Percentiles rank a stretch among this genome's conserved stretches.
Evolutionary conservation across 2,797 vertebrate species (phyloP).

Genomic region (Pantherophis vulpinus): DNA sequence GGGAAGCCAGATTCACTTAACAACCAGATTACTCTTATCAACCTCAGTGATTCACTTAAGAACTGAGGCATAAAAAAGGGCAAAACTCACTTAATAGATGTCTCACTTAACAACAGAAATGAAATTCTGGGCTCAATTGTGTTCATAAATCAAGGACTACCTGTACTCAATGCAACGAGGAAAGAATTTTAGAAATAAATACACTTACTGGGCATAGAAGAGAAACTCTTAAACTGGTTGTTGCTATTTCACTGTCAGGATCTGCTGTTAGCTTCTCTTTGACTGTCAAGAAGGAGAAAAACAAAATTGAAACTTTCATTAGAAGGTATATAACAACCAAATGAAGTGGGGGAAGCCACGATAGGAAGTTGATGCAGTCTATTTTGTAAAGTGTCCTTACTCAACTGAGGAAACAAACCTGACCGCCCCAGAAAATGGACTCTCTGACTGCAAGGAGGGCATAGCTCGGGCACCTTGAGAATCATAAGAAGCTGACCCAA

Average conservation of each 20-base stretch:
- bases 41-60: background rate
- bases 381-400: background rate
- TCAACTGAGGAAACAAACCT: background rate
- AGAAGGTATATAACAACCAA: background rate
- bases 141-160: background rate
- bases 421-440: background rate
- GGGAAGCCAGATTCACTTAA: background rate
- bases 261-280: slow-evolving; percentile 97
- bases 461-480: background rate
- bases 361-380: background rate
- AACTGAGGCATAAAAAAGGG: background rate
- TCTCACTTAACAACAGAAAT: background rate
- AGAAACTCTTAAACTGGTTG: slow-evolving; percentile 95
- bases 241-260: slow-evolving; percentile 98
- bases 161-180: background rate
- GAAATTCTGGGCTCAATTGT: background rate
- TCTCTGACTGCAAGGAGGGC: background rate
- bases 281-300: slow-evolving; percentile 74
- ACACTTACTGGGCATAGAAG: slow-evolving; percentile 93
- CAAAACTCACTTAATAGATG: background rate
- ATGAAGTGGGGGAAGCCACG: background rate
- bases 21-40: background rate
- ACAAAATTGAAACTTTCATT: slow-evolving; percentile 24
- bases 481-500: background rate
- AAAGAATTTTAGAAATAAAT: background rate